A percentile compares a stretch with the other conserved stretches of the same genome.
phyloP scores from a whole-genome alignment of 2,113 vertebrate species.

The Rhombomys opimus region DNA sequence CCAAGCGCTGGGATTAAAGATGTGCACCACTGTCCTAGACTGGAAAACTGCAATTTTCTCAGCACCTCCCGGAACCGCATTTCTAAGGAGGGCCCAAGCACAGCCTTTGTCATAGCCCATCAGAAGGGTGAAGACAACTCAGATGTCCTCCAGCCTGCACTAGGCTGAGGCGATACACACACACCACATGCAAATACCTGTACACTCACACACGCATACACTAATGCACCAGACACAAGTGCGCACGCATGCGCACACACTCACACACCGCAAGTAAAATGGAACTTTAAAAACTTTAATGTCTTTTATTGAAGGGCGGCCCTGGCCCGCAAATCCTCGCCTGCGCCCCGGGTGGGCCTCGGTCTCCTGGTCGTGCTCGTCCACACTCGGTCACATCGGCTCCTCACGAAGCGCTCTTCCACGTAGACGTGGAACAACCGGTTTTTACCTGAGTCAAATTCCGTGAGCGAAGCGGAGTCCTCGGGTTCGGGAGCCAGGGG shows the following conservation, averaged over 20 bases:
- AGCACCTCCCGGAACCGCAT: neutral
- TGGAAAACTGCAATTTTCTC: neutral
- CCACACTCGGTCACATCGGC: neutral
- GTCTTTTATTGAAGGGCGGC: neutral
- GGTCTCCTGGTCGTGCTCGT: too few relatives aligned
- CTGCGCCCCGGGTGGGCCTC: neutral
- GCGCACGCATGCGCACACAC: neutral
- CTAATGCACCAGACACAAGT: neutral
- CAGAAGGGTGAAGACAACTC: neutral
- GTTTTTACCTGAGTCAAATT: neutral
- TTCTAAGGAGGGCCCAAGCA: neutral
- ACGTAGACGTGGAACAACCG: too few relatives aligned
- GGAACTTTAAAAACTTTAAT: neutral
- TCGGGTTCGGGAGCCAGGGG: neutral
- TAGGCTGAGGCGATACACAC: too few relatives aligned
- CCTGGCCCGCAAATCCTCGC: neutral
- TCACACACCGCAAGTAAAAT: neutral
- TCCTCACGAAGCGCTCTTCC: neutral
- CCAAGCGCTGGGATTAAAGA: too few relatives aligned
- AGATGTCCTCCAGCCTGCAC: neutral
- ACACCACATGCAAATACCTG: neutral
- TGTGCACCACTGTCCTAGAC: too few relatives aligned
- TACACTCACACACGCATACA: too few relatives aligned
- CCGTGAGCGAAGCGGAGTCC: neutral
- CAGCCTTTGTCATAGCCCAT: neutral